Evolutionary conservation across 2,113 vertebrate genomes (phyloP), one percentile per base, ranked within the genome.

Genomic region (Oostethus manadensis): DNA sequence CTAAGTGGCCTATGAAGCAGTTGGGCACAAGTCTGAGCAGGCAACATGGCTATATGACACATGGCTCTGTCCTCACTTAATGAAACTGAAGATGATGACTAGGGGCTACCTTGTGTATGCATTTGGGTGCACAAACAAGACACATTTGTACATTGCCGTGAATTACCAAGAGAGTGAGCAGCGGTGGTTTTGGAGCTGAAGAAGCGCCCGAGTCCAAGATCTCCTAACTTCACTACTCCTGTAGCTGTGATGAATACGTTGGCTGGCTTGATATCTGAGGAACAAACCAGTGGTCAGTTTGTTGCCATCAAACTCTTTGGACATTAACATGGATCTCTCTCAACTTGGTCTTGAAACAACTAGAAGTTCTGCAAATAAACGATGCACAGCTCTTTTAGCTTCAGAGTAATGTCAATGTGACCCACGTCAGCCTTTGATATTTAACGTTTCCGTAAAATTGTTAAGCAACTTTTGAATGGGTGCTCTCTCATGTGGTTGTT

Each of bases 201-300:
- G 90, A 97, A 99, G 26, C 96, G 90, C 59, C 96, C 96, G 71
- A 98, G 86, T 11, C 96, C 96, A 66, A 99, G 89, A 70, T 98
- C 96, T 76, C 96, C 96, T 63, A 99, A 93, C 83, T 99, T 99
- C 60, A 99, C 96, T 80, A 98, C 95, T 54, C 96, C 96, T 47
- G 94, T 96, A 73, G 96, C 96, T 67, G 95, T 98, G 86, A 99
- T 98, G 91, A 99, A 98, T 66, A 99, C 96, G 62, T 98, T 98
- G 51, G 96, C 97, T 51, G 95, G 97, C 63, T 99, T 98, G 84
- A 98, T 98, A 77, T 99, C 96, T 99, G 83, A 18, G 68, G 56
- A 62, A 15, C 29, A 60, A 46, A 42, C 38, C 10, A 51, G n/a
- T 42, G 6, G 16, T 49, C 33, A 51, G 20, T 22, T 49, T 26